These are phyloP conservation scores for Morus bassanus DNA, from an alignment of 2,797 vertebrate genomes.

Conservation along the genomic window DNA sequence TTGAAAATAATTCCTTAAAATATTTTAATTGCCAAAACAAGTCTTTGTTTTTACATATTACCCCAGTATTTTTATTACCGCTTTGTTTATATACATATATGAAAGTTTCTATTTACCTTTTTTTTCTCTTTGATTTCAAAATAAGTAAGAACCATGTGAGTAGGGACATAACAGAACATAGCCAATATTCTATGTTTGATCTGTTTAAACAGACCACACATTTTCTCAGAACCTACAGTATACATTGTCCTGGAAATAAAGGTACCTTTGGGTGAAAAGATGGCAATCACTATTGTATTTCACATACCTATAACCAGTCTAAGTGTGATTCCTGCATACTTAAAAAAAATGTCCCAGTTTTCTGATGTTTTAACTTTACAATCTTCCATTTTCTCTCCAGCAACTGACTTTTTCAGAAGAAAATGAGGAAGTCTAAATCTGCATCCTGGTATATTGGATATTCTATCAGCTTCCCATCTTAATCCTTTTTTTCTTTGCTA, in stretches of 20 bases:
- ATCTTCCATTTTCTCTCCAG: not conserved
- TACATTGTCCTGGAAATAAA: not conserved
- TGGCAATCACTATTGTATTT: not conserved
- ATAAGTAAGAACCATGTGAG: not conserved
- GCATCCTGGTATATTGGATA: not conserved
- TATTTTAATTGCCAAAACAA: not conserved
- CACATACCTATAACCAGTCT: not conserved
- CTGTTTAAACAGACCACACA: not conserved
- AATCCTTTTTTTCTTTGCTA: not conserved
- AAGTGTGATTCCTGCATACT: not conserved
- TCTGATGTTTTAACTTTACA: not conserved
- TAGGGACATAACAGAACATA: not conserved
- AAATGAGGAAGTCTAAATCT: not conserved
- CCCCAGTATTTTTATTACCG: fast-evolving
- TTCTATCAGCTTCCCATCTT: not conserved
- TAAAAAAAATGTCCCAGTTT: not conserved
- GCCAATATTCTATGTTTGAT: not conserved
- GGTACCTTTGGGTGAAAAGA: not conserved
- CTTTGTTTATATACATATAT: not conserved
- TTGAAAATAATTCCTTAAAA: not conserved
- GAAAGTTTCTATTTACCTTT: not conserved
- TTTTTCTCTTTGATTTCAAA: not conserved
- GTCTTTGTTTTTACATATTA: not conserved
- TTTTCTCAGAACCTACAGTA: not conserved
- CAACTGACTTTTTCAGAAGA: not conserved